Conservation (phyloP, 2,797 vertebrate species). For the Phataginus tricuspis region DNA sequence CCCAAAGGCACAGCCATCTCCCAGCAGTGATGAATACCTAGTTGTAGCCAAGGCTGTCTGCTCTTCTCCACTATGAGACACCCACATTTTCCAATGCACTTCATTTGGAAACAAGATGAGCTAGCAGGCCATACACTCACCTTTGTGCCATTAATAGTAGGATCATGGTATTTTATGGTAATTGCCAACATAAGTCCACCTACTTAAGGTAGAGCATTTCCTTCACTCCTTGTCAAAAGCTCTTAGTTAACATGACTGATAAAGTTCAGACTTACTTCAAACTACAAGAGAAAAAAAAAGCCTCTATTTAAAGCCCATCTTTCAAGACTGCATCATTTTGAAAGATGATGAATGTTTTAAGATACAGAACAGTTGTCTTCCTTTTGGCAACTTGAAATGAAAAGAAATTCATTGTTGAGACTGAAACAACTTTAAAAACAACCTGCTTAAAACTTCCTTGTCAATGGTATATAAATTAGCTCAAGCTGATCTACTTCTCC, state of each 20-base stretch:
- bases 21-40: background rate
- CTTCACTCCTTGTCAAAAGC: background rate
- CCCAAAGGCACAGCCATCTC: background rate
- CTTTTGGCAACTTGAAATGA: background rate
- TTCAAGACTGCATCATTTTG: background rate
- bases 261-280: slow-evolving; percentile 20
- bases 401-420: slow-evolving; percentile 37
- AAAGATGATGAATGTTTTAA: slow-evolving; percentile 25
- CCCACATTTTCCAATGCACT: background rate
- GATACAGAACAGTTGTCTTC: background rate
- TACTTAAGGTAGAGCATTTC: background rate
- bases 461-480: background rate
- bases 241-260: background rate
- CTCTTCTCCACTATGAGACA: background rate
- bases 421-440: slow-evolving; percentile 59
- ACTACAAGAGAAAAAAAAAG: background rate
- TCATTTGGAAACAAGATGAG: background rate
- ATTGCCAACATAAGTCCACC: background rate
- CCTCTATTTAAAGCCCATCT: background rate
- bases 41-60: background rate
- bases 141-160: background rate
- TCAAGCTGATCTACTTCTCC: background rate
- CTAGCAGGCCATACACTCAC: background rate
- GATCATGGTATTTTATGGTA: background rate
- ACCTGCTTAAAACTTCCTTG: slow-evolving; percentile 71